phyloP scores from a whole-genome alignment of 1,140 invertebrate species.

The Zaprionus capensis region DNA sequence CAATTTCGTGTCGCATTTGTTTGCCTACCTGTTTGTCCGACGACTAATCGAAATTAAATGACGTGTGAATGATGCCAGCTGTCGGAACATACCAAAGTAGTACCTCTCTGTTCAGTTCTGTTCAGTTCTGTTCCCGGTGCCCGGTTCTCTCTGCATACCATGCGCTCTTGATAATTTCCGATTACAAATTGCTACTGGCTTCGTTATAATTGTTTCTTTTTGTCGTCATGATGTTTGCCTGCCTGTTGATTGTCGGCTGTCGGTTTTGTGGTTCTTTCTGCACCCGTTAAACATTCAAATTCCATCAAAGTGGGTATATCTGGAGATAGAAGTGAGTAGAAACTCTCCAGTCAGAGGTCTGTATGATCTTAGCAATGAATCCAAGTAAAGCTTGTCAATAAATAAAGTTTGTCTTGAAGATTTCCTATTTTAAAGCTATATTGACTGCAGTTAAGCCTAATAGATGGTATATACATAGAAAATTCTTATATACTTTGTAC shows the following conservation, averaged over 20 bases:
- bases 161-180: conserved; percentile 18
- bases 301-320: not conserved
- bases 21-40: conserved; percentile 31
- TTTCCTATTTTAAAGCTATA: too few species aligned
- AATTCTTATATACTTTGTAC: not conserved
- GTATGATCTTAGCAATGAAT: too few species aligned
- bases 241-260: conserved; percentile 39
- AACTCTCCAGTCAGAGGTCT: too few species aligned
- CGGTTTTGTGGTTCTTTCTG: conserved; percentile 52
- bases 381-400: not conserved
- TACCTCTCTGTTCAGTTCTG: conserved; percentile 20
- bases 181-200: conserved; percentile 66
- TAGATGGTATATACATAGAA: not conserved
- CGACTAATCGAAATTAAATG: conserved; percentile 81
- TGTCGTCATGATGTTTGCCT: conserved; percentile 38
- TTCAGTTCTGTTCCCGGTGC: conserved; percentile 12
- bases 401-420: not conserved
- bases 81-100: conserved; percentile 34
- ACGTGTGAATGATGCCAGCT: conserved; percentile 80
- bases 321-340: not conserved
- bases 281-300: not conserved
- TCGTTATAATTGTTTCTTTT: conserved; percentile 50
- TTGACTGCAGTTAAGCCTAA: too few species aligned
- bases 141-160: conserved; percentile 1
- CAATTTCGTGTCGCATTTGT: conserved; percentile 55